Percentiles rank a stretch among this genome's conserved stretches.
Conservation (phyloP, 2,113 vertebrate species). For the Perca flavescens region DNA sequence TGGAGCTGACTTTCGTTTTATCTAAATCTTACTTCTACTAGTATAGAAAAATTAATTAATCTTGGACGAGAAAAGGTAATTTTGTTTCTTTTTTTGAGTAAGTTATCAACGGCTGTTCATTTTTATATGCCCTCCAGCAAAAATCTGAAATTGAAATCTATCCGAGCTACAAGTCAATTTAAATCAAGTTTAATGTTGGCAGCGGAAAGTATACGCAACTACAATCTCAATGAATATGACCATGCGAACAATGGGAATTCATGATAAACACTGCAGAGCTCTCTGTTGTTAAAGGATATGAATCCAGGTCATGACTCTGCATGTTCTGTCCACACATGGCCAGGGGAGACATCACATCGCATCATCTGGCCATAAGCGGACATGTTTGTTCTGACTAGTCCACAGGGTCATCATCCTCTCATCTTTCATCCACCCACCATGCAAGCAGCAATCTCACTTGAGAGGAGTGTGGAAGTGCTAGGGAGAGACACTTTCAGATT, state of each 20-base stretch:
- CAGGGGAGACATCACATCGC: conserved; percentile 64
- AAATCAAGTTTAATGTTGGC: conserved; percentile 43
- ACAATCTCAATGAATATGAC: conserved; percentile 7
- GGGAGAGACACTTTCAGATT: conserved; percentile 36
- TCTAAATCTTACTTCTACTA: conserved; percentile 46
- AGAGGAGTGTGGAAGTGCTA: conserved; percentile 50
- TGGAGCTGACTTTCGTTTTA: conserved; percentile 34
- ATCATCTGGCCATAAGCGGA: conserved; percentile 65
- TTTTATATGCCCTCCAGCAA: conserved; percentile 25
- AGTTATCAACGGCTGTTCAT: conserved; percentile 37
- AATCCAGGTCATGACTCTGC: conserved; percentile 64
- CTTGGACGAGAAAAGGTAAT: conserved; percentile 38
- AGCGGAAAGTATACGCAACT: conserved; percentile 15
- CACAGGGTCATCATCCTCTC: conserved; percentile 59
- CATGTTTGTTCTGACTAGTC: conserved; percentile 71
- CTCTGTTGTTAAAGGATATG: conserved; percentile 31
- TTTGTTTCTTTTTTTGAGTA: neutral
- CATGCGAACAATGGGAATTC: conserved; percentile 37
- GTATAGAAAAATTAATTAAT: conserved; percentile 58
- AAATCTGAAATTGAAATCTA: conserved; percentile 60
- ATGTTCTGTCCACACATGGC: conserved; percentile 60
- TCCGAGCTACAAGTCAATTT: conserved; percentile 52
- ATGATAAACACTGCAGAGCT: conserved; percentile 42
- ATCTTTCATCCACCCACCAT: conserved; percentile 36
- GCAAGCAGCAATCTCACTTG: conserved; percentile 48